Base-by-base conservation (phyloP, 2,797 vertebrate genomes). In the Amblyopsis hoosieri region DNA sequence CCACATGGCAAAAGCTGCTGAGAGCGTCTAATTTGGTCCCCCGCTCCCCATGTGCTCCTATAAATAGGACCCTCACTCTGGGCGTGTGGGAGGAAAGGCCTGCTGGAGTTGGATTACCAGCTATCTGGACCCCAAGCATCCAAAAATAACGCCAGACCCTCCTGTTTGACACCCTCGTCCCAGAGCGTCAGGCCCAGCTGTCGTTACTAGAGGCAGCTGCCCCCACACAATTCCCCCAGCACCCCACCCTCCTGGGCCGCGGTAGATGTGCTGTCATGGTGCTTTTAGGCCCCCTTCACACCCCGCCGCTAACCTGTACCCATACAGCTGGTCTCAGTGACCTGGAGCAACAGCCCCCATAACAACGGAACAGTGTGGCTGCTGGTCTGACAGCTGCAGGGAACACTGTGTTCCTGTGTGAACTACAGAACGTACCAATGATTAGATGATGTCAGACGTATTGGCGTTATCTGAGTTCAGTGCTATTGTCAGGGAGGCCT, bases 171-270 rank as follows among this genome's bases (percentile, higher is more conserved):
- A 72, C 66, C 45, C 60, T 53, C 65, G 31, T 48, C 33, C 2
- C 56, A 52, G 33, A 45, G 75, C 57, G n/a, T 72, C 69, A 71
- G 62, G 58, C 67, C 89, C 91, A 94, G 91, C 91, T 92, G 91
- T 91, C 77, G 82, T 88, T 87, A 80, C 70, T 80, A 60, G 69
- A 76, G 69, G 75, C 92, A 92, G 90, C 91, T 93, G 92, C 91
- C 88, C 74, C 72, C 23, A 78, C 55, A 71, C 85, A 64, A 78
- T 62, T n/a, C 11, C 29, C 37, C 17, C 50, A 54, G 57, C 33
- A 62, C 53, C 52, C 55, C 23, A 17, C 46, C 42, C 45, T 66
- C 49, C 45, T 63, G 57, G 46, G 70, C 23, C 48, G 12, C 54
- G 12, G 50, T 53, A 63, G 58, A 83, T 71, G 68, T 87, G 81